These are phyloP conservation scores for Graphium colonna DNA, from an alignment of 2,888 invertebrate species.

Conservation along the genomic window DNA sequence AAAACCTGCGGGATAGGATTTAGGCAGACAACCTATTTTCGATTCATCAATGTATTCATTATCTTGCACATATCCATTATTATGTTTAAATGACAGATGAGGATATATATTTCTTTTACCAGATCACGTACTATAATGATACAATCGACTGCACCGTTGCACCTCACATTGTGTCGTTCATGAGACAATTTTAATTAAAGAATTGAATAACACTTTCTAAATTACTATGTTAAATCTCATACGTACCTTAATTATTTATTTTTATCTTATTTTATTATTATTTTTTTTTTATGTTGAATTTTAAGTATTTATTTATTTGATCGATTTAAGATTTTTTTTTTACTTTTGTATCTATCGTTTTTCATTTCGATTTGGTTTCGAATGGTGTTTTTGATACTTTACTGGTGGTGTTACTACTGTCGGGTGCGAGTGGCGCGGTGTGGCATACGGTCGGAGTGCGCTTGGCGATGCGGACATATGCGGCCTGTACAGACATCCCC, in stretches of 20 bases:
- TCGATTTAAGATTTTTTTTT: not conserved
- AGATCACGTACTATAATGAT: too few relatives aligned
- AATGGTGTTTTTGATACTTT: not conserved
- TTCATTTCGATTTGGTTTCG: conserved; percentile 1
- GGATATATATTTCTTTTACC: too few relatives aligned
- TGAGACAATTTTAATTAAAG: too few relatives aligned
- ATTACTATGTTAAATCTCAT: not conserved
- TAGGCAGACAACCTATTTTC: too few relatives aligned
- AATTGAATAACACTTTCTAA: not conserved
- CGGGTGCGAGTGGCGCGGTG: conserved; percentile 1
- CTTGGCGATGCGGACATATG: too few relatives aligned
- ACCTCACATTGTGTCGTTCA: too few relatives aligned
- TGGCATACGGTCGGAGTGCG: not conserved
- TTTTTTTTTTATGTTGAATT: not conserved
- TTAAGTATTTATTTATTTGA: not conserved
- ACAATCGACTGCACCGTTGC: not conserved
- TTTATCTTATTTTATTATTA: not conserved
- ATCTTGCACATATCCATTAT: too few relatives aligned
- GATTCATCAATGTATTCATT: too few relatives aligned
- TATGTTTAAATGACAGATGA: too few relatives aligned
- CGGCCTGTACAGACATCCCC: conserved; percentile 36
- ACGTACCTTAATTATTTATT: too few relatives aligned
- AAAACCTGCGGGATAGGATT: too few relatives aligned
- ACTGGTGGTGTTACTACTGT: not conserved
- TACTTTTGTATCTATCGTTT: not conserved